phyloP scores from a whole-genome alignment of 2,797 vertebrate species.

The Ctenopoma kingsleyae region DNA sequence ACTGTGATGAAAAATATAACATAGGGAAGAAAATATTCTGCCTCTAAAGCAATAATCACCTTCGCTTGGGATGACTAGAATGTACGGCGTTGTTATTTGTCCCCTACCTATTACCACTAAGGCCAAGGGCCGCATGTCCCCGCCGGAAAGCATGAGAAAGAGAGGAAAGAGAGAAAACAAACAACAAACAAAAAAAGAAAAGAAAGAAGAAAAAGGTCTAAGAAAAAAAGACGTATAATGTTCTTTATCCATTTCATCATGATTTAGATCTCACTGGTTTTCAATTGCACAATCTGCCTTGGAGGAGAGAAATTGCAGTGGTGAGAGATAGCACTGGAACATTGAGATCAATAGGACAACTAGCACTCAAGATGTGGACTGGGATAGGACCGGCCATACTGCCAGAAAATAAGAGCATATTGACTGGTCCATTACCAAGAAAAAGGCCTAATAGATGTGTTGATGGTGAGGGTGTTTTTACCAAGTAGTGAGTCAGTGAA shows the following conservation, averaged over 20 bases:
- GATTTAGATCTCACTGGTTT: conserved; percentile 52
- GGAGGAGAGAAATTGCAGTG: conserved; percentile 71
- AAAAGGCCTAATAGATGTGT: conserved; percentile 35
- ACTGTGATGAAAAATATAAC: conserved; percentile 65
- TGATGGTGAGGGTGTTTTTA: conserved; percentile 42
- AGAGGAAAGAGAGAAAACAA: conserved; percentile 74
- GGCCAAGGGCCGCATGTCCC: conserved; percentile 91
- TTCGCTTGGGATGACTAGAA: conserved; percentile 96
- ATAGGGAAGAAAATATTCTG: conserved; percentile 80
- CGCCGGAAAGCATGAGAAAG: conserved; percentile 93
- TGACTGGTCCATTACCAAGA: conserved; percentile 24
- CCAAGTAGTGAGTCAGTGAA: conserved; percentile 46
- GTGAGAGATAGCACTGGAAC: conserved; percentile 64
- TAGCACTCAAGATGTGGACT: conserved; percentile 45
- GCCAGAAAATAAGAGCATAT: conserved; percentile 37
- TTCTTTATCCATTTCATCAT: conserved; percentile 78
- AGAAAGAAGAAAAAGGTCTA: conserved; percentile 85
- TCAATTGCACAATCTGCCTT: conserved; percentile 65
- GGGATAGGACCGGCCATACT: conserved; percentile 28
- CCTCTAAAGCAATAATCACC: conserved; percentile 93
- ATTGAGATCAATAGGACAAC: conserved; percentile 56
- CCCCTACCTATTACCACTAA: conserved; percentile 98
- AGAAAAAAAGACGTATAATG: conserved; percentile 86
- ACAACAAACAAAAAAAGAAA: conserved; percentile 80
- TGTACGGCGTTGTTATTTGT: conserved; percentile 94